These are phyloP conservation scores for Sturnus vulgaris DNA, from an alignment of 2,113 vertebrate species.

Conservation along the genomic window DNA sequence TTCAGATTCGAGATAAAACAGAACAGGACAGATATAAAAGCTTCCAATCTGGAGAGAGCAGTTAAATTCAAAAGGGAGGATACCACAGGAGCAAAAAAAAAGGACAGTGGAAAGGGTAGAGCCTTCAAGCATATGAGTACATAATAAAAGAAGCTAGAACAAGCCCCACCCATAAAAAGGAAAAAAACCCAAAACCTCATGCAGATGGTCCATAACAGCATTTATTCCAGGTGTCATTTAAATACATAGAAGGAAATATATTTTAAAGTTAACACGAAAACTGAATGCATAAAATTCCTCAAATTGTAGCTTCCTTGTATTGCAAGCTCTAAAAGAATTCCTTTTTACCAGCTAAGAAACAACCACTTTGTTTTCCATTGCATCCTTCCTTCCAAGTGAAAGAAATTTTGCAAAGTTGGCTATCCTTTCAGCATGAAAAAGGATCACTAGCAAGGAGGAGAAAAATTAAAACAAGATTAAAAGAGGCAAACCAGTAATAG, in stretches of 20 bases:
- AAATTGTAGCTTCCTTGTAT: neutral
- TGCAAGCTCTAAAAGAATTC: neutral
- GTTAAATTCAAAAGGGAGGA: neutral
- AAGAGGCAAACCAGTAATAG: neutral
- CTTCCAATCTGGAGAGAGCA: neutral
- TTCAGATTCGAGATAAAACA: neutral
- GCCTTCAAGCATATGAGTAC: neutral
- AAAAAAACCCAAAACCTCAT: neutral
- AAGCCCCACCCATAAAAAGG: neutral
- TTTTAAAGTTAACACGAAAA: neutral
- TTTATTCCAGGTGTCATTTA: neutral
- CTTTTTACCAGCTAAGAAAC: neutral
- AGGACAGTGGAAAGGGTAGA: neutral
- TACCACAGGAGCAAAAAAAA: neutral
- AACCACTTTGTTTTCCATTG: conserved; percentile 31
- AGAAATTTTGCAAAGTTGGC: conserved; percentile 44
- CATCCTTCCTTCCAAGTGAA: conserved; percentile 40
- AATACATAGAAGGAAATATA: neutral
- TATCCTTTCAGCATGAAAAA: conserved; percentile 31
- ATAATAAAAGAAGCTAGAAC: neutral
- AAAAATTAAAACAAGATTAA: neutral
- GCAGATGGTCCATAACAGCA: neutral
- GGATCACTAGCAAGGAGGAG: neutral
- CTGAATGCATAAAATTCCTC: neutral
- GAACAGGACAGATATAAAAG: neutral